Conservation (phyloP, 2,888 invertebrate genomes). For the Phyllotreta cruciferae region DNA sequence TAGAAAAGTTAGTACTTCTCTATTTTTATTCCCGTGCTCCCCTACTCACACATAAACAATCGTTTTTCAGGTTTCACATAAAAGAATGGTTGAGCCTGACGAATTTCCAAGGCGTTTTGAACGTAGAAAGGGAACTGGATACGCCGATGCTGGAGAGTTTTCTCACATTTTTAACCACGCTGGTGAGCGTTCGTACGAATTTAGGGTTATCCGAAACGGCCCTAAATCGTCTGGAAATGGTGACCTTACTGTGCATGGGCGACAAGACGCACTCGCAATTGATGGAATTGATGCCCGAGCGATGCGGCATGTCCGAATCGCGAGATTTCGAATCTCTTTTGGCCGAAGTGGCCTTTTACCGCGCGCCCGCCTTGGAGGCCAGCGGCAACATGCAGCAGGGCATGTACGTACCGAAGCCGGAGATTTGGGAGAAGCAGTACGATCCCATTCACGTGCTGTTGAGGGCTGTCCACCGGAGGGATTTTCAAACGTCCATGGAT, state of each 20-base stretch:
- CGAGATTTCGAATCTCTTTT: slow-evolving; percentile 88
- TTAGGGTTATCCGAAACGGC: slow-evolving; percentile 71
- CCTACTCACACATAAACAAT: too few relatives aligned
- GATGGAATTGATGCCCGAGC: slow-evolving; percentile 94
- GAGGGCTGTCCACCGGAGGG: slow-evolving; percentile 88
- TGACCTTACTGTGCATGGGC: slow-evolving; percentile 88
- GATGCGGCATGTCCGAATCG: slow-evolving; percentile 90
- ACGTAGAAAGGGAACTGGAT: slow-evolving; percentile 79
- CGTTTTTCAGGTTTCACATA: slow-evolving; percentile 88
- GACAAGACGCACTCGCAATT: slow-evolving; percentile 97
- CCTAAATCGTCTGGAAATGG: slow-evolving; percentile 84
- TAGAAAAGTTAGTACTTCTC: slow-evolving; percentile 87
- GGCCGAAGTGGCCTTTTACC: slow-evolving; percentile 68
- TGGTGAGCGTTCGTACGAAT: slow-evolving; percentile 88
- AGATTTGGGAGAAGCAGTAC: slow-evolving; percentile 87
- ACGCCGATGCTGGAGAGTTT: slow-evolving; percentile 92
- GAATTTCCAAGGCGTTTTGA: slow-evolving; percentile 70
- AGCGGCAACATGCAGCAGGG: slow-evolving; percentile 80
- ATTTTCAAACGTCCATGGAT: slow-evolving; percentile 95
- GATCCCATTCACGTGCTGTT: slow-evolving; percentile 93
- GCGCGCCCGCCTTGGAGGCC: slow-evolving; percentile 87
- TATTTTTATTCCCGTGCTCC: not conserved
- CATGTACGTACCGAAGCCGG: slow-evolving; percentile 83
- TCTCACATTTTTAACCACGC: slow-evolving; percentile 87
- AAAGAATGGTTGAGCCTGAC: slow-evolving; percentile 85